A percentile compares a stretch with the other conserved stretches of the same genome.
phyloP scores from a whole-genome alignment of 1,140 invertebrate species.

The Neodiprion virginianus region DNA sequence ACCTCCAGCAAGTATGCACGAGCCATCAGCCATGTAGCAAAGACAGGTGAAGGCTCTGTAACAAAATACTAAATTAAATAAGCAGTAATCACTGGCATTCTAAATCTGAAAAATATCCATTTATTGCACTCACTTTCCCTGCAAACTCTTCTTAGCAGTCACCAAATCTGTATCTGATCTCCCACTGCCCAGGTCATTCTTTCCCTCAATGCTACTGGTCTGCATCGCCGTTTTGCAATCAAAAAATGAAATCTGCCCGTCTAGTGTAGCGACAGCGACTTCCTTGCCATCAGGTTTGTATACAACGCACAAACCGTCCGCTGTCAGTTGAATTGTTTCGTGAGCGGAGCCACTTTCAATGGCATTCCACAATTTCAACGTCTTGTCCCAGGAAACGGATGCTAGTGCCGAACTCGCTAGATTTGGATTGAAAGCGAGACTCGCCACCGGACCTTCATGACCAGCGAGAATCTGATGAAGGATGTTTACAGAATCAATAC shows the following conservation, averaged over 20 bases:
- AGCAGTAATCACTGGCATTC: conserved; percentile 9
- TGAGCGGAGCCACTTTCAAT: conserved; percentile 81
- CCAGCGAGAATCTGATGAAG: conserved; percentile 78
- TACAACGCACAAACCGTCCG: conserved; percentile 84
- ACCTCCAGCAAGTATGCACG: conserved; percentile 87
- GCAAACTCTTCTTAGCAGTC: conserved; percentile 83
- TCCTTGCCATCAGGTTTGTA: conserved; percentile 91
- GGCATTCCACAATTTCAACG: conserved; percentile 90
- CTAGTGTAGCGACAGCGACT: conserved; percentile 89
- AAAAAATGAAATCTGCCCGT: conserved; percentile 90
- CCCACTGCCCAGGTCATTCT: conserved; percentile 86
- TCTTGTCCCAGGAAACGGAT: conserved; percentile 95
- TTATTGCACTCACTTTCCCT: conserved; percentile 77
- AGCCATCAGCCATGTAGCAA: conserved; percentile 92
- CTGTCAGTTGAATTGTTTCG: conserved; percentile 80
- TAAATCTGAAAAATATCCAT: conserved; percentile 16
- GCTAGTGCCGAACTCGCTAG: conserved; percentile 76
- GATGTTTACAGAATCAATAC: conserved; percentile 19
- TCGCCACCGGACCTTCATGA: conserved; percentile 90
- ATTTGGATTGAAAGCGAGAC: conserved; percentile 81
- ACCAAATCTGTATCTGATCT: conserved; percentile 84
- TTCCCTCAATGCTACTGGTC: conserved; percentile 82
- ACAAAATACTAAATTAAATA: conserved; percentile 40
- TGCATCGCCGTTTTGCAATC: conserved; percentile 76
- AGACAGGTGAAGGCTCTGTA: conserved; percentile 87